Conservation (phyloP, 2,797 vertebrate species). For the Hypotaenidia philippensis region DNA sequence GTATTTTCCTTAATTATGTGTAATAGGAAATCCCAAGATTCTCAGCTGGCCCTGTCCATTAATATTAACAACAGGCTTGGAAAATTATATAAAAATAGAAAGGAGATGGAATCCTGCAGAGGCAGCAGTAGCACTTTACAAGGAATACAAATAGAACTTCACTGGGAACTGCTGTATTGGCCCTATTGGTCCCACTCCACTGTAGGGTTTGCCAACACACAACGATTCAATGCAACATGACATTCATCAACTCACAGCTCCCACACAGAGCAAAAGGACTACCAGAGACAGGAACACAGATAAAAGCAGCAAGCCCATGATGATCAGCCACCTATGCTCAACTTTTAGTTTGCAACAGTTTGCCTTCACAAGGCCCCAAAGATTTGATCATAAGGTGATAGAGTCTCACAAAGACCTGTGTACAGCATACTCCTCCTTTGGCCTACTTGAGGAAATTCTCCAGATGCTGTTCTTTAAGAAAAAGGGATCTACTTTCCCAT, state of each 20-base stretch:
- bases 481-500: neutral
- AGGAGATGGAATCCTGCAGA: slow-evolving; percentile 35
- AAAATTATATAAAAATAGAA: slow-evolving; percentile 65
- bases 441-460: neutral
- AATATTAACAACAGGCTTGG: slow-evolving; percentile 58
- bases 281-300: neutral
- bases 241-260: neutral
- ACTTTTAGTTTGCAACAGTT: neutral
- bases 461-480: neutral
- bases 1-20: slow-evolving; percentile 69
- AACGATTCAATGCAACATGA: neutral
- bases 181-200: neutral
- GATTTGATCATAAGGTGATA: neutral
- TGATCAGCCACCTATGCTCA: neutral
- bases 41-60: slow-evolving; percentile 54
- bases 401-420: neutral
- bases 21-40: slow-evolving; percentile 67
- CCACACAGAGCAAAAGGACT: neutral
- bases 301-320: neutral
- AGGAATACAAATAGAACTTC: slow-evolving; percentile 26
- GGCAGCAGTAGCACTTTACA: slow-evolving; percentile 2
- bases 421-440: neutral
- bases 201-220: neutral
- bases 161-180: neutral
- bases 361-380: neutral